Base-by-base conservation (phyloP, 2,797 vertebrate species). In the Cynopterus sphinx region DNA sequence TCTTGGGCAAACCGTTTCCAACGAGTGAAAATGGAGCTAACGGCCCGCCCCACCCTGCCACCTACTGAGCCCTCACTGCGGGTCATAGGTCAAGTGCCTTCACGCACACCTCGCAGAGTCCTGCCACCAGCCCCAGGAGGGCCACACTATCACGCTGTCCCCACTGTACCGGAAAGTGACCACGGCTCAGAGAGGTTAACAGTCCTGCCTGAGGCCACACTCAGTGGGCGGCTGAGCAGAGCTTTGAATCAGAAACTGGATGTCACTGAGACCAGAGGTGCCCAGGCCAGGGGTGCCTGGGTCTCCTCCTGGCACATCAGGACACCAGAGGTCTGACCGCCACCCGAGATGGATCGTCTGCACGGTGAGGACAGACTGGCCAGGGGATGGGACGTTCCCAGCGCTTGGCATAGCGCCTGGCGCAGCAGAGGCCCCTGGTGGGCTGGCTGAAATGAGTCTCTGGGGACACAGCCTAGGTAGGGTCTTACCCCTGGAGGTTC, bases 131-230 rank as follows among this genome's bases (percentile, higher is more conserved):
- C 46, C 82, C 36, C 13, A 3, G 1, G 36, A 51, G 39, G 63
- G 16, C 70, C 39, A 12, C 0, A 0, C 10, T 28, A 1, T 33
- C 33, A 0, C 15, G 6, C 11, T 21, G n/a, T 33, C 31, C 24
- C 51, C 53, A 26, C 0, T 0, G 59, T 59, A 21, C 73, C 1
- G 33, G 67, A 43, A 43, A 11, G 13, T 6, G 15, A 15, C 71
- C 0, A 39, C 82, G 74, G 33, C 41, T 46, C 33, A n/a, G 65
- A 67, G 74, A 92, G 63, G 43, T 10, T 12, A 31, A 36, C 71
- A 12, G 13, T 33, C 49, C 67, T 36, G 28, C 22, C 36, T 0
- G 16, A 26, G 65, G 65, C 70, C 33, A 33, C 68, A 46, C 41
- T 68, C 71, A 70, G 13, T 16, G 24, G 55, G 28, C 7, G n/a